A percentile compares a stretch with the other conserved stretches of the same genome.
Conservation (phyloP, 1,140 invertebrate genomes). For the Trypoxylus dichotomus region DNA sequence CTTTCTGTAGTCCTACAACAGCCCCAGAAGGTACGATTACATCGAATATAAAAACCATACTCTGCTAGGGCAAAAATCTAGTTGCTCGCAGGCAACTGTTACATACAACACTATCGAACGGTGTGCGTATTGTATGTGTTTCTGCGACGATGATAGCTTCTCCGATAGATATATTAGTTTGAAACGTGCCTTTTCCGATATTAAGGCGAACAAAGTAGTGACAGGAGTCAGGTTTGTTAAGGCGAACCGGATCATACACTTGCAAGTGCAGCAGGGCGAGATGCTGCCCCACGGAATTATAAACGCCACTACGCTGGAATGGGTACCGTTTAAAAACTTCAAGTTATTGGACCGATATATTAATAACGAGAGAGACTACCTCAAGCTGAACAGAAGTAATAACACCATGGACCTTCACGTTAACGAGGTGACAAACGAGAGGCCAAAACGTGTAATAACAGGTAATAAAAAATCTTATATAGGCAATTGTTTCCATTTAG, state of each 20-base stretch:
- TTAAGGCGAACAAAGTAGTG: constrained; percentile 75
- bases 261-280: constrained; percentile 79
- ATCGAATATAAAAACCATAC: constrained; percentile 81
- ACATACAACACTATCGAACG: constrained; percentile 84
- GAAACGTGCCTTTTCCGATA: constrained; percentile 64
- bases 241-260: constrained; percentile 71
- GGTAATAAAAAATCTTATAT: constrained; percentile 59
- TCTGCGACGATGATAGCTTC: constrained; percentile 75
- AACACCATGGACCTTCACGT: constrained; percentile 81
- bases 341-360: constrained; percentile 59
- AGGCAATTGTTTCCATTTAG: too few relatives aligned
- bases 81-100: constrained; percentile 61
- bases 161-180: constrained; percentile 83
- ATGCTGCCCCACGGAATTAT: constrained; percentile 67
- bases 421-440: constrained; percentile 60
- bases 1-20: background rate
- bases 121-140: constrained; percentile 88
- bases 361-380: constrained; percentile 67
- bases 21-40: constrained; percentile 70
- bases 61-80: constrained; percentile 61
- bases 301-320: constrained; percentile 60
- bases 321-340: constrained; percentile 69
- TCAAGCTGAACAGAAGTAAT: constrained; percentile 73
- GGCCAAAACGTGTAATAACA: constrained; percentile 60
- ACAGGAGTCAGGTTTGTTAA: constrained; percentile 77